Percentiles rank a stretch among this genome's conserved stretches.
These are phyloP conservation scores for Scolopax mira DNA, from an alignment of 2,113 vertebrate genomes.

Conservation along the genomic window DNA sequence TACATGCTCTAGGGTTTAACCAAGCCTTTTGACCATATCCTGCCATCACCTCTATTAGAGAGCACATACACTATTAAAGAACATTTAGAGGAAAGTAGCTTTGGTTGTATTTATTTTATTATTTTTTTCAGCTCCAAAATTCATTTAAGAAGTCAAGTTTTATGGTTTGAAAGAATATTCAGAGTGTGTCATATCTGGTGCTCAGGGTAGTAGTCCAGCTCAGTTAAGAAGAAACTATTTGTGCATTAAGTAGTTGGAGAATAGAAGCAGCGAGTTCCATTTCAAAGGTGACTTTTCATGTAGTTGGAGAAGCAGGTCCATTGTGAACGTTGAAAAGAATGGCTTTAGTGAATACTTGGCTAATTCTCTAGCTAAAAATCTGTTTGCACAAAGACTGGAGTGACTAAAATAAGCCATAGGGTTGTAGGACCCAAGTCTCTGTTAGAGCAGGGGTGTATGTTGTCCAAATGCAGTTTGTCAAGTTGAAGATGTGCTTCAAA, in stretches of 20 bases:
- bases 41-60: not conserved
- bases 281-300: constrained; percentile 15
- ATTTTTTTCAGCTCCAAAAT: not conserved
- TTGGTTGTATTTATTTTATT: not conserved
- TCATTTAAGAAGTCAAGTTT: not conserved
- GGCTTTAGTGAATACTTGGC: not conserved
- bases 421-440: not conserved
- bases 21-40: not conserved
- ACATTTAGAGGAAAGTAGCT: not conserved
- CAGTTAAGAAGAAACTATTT: not conserved
- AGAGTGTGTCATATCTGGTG: not conserved
- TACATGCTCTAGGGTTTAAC: not conserved
- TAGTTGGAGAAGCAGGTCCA: not conserved
- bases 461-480: not conserved
- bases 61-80: not conserved
- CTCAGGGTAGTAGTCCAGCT: not conserved
- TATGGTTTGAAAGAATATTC: not conserved
- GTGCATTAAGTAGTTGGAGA: not conserved
- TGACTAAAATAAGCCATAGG: not conserved
- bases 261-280: not conserved
- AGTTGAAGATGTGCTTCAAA: not conserved
- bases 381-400: not conserved
- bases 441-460: not conserved
- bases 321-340: not conserved
- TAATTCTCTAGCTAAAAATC: not conserved